Conservation (phyloP, 35 echinoderm and acorn worm genomes). For the Lytechinus variegatus region DNA sequence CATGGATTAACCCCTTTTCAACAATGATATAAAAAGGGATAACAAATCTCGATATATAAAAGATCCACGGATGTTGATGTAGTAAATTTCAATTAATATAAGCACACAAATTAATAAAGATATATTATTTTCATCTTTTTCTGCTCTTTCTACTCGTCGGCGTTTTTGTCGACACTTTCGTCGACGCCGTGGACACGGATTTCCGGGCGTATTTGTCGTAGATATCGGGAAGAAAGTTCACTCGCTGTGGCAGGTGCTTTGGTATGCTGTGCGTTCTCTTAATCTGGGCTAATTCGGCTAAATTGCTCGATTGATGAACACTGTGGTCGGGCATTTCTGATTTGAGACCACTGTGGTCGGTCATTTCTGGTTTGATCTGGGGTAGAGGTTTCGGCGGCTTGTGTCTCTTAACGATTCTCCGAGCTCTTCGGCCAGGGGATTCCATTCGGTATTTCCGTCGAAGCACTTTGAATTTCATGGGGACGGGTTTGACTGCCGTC, state of each 20-base stretch:
- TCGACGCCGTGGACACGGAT: not conserved
- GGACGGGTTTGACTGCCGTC: not conserved
- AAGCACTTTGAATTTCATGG: not conserved
- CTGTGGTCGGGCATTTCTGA: not conserved
- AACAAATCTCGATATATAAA: no score
- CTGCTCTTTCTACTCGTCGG: conserved; percentile 10
- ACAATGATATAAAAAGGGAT: no score
- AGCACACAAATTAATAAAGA: not conserved
- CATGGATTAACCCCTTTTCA: no score
- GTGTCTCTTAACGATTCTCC: not conserved
- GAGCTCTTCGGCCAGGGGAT: not conserved
- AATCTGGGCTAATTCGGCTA: not conserved
- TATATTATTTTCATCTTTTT: not conserved
- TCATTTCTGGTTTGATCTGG: not conserved
- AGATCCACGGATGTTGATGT: no score
- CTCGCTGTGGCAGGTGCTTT: not conserved
- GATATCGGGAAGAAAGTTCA: conserved; percentile 49
- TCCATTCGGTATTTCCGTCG: not conserved
- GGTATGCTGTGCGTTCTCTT: conserved; percentile 11
- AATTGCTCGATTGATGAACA: not conserved
- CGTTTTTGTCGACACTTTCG: not conserved
- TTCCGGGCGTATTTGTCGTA: conserved; percentile 33
- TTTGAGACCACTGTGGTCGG: not conserved
- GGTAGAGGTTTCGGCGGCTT: not conserved
- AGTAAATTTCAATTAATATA: no score